These are phyloP conservation scores for Malurus alboscapulatus DNA, from an alignment of 2,113 vertebrate species.

Conservation along the genomic window DNA sequence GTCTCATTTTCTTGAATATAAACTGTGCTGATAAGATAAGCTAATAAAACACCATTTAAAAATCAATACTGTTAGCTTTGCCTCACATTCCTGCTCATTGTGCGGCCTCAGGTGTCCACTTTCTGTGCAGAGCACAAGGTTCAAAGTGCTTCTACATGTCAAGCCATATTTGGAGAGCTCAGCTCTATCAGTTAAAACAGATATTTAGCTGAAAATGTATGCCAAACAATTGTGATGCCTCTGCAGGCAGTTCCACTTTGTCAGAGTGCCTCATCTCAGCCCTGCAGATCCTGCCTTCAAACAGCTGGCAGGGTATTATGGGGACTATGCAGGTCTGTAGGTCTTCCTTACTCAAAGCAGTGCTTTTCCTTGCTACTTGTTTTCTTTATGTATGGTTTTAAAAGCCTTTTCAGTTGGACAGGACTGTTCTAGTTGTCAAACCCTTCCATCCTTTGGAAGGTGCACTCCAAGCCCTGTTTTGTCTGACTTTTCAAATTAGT, in stretches of 20 bases:
- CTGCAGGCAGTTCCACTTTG: not conserved
- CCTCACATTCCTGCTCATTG: slow-evolving; percentile 1
- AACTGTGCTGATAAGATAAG: slow-evolving; percentile 63
- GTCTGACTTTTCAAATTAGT: not conserved
- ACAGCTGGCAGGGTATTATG: not conserved
- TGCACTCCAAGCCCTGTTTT: not conserved
- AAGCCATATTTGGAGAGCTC: not conserved
- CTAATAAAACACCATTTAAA: slow-evolving; percentile 50
- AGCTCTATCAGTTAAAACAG: not conserved
- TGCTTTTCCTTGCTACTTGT: not conserved
- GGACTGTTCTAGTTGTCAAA: not conserved
- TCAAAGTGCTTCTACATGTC: not conserved
- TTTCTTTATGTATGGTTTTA: not conserved
- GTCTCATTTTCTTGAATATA: slow-evolving; percentile 61
- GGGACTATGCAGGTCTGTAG: not conserved
- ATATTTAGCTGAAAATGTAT: not conserved
- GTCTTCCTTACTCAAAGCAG: not conserved
- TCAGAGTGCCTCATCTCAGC: not conserved
- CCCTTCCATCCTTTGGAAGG: not conserved
- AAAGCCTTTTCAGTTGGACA: not conserved
- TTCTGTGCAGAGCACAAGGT: not conserved
- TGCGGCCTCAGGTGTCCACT: not conserved
- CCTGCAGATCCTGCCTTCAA: not conserved
- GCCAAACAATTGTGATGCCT: not conserved
- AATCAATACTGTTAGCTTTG: slow-evolving; percentile 58